phyloP scores from a whole-genome alignment of 2,113 vertebrate genomes.

The rabbit (Oryctolagus cuniculus) region mOryCun1.1 NC_091440.1:41338001-41338500 shows the following conservation, averaged over 20 bases:
- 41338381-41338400: constrained; percentile 33
- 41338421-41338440: constrained; percentile 12
- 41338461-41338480: too few species aligned
- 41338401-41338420: neutral
- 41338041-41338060: constrained; percentile 84
- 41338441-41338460: neutral
- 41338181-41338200: constrained; percentile 43
- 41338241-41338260: neutral
- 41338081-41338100: constrained; percentile 60
- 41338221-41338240: neutral
- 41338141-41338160: constrained; percentile 28
- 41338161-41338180: neutral
- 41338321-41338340: neutral
- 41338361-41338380: neutral
- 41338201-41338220: neutral
- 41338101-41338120: constrained; percentile 70
- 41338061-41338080: constrained; percentile 80
- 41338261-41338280: neutral
- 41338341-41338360: constrained; percentile 23
- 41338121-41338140: constrained; percentile 66
- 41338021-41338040: constrained; percentile 78
- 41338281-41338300: neutral
- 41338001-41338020: constrained; percentile 74
- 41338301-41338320: constrained; percentile 36
- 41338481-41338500: too few species aligned